Base-by-base conservation (phyloP, 1,140 invertebrate genomes). In the Heterodera schachtii region DNA sequence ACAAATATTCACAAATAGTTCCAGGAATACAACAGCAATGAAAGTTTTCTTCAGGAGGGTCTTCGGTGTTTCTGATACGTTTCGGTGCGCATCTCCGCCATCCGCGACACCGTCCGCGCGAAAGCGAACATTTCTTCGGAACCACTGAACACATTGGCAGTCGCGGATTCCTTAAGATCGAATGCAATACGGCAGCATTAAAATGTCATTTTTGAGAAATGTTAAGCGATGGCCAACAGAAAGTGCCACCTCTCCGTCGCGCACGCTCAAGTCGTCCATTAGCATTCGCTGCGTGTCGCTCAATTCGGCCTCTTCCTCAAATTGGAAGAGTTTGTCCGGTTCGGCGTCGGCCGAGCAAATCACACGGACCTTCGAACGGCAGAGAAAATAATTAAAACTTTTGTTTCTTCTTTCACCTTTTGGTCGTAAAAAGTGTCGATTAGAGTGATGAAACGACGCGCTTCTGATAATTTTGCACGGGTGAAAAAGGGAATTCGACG, bases 401-500 rank as follows among this genome's bases (percentile, higher is more conserved):
- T 75, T 31, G 31, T 31, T 47, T 46, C 76, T 47, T 64, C 11
- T 41, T 57, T 71, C 81, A 96, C 95, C 91, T 93, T 94, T 87
- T 96, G 94, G 90, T 99, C 97, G 91, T 99, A 99, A 0, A 99
- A 91, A 1, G 96, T 97, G 90, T 99, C 97, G 86, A 99, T 96
- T 0, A 99, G 91, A 4, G 95, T 98, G 79, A 98, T 98, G 90
- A 99, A 98, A 85, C 97, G 91, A 88, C 96, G 93, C 74, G 95
- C 93, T 91, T 95, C 94, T 94, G 84, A 98, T 90, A 88, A 94
- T 93, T 64, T 71, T 2, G 9, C 46, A 31, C 91, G 90, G 86
- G 93, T 94, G 84, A 98, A 90, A 88, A 94, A 93, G 41, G 96
- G 96, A 69, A 98, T 92, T 41, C 77, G 44, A 69, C 80, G 69